Evolutionary conservation across 1,140 invertebrate genomes (phyloP), one percentile per base, ranked within the genome.

Genomic region (Penaeus vannamei): DNA sequence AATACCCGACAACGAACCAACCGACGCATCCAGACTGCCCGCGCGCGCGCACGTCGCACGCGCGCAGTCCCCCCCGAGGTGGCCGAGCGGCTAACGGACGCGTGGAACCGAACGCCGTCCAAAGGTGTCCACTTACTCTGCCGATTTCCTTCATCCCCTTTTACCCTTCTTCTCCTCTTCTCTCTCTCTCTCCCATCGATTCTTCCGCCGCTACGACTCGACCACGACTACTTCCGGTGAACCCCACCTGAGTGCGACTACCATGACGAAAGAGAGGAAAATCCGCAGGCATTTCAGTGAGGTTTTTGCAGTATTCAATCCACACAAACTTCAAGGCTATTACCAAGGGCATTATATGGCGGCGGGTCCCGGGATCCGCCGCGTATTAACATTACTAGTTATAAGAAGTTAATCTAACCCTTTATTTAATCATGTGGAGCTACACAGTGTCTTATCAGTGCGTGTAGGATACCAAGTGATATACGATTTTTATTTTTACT

Each of bases 291-390:
- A 53, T 53, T 53, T 14, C 53, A 53, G 1, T 14, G 53, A 53
- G 8, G 53, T 53, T 53, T 53, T 53, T 10, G 10, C 10, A 46
- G 42, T 5, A 53, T 14, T 53, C 14, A 36, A 66, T n/a, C 42
- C 22, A 26, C 23, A 64, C 29, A 64, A 36, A 19, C 82, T 64
- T 20, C 42, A 53, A 72, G 83, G 83, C 83, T 66, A 69, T 23
- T 85, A 66, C 20, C 64, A 72, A 72, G 83, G 83, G 83, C 83
- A 85, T 85, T 85, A 85, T 46, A 53, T 17, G 42, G 46, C 32
- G 29, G 42, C 76, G 76, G 46, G 76, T 53, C 53, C 14, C 3
- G 29, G 29, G 46, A 36, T 79, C 2, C 60, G 82, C 26, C 14
- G 32, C 64, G 64, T 20, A 22, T 22, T 66, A 84, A 36, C 12